Base-by-base conservation (phyloP, 2,888 invertebrate species). In the Cloeon dipterum region DNA sequence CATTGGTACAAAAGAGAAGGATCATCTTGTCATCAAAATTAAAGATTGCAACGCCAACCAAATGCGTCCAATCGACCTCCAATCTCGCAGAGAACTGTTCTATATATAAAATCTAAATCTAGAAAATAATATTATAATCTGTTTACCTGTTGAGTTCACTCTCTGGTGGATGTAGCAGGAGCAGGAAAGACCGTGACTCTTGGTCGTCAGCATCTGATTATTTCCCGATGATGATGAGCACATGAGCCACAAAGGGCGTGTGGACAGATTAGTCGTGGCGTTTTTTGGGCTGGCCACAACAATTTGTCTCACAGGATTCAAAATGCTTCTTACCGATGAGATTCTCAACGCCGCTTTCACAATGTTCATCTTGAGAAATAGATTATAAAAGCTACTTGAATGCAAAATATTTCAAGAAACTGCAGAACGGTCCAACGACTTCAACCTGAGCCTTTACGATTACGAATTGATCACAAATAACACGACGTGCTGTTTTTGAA, bases 191-290 rank as follows among this genome's bases (percentile, higher is more conserved):
- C 66, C 68, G 45, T 69, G 68, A 41, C 64, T 66, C 42, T 63
- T 61, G 14, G 68, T 56, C 43, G 51, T 52, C 33, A 46, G 41
- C n/a, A n/a, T 32, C 46, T n/a, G n/a, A 39, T 48, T 50, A 37
- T 52, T 53, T 40, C 49, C 53, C 44, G 59, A n/a, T n/a, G n/a
- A n/a, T n/a, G n/a, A n/a, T n/a, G n/a, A 62, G 45, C 62, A 72
- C 70, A 75, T 69, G 65, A 74, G 71, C 76, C 76, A 77, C 49
- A 78, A 58, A 45, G 70, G 70, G 45, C 78, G 61, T 1, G 71
- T 66, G 44, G n/a, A n/a, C n/a, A n/a, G n/a, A n/a, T n/a, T n/a
- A n/a, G n/a, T 70, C 35, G 59, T 57, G 14, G 61, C 14, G 59
- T 50, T 35, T 19, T 49, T 49, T 26, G 51, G 50, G 18, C n/a